A percentile compares a stretch with the other conserved stretches of the same genome.
These are phyloP conservation scores for Melipona bicolor DNA, from an alignment of 2,888 invertebrate species.

Conservation along the genomic window DNA sequence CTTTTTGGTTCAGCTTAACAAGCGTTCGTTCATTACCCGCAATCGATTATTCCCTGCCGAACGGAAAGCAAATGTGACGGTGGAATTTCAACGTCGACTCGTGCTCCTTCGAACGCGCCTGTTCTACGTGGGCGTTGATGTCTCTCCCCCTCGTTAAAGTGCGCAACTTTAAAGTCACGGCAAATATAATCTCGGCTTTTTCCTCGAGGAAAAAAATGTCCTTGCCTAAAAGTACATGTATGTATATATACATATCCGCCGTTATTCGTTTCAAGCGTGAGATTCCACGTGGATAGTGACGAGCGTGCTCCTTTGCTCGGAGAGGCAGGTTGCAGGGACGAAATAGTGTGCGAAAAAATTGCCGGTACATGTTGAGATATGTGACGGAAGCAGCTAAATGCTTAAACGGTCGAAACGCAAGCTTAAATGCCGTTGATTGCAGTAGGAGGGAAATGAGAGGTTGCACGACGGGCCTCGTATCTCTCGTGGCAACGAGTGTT, in stretches of 20 bases:
- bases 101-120: slow-evolving; percentile 4
- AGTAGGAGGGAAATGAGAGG: slow-evolving; percentile 82
- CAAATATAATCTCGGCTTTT: background rate
- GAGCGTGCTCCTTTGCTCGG: background rate
- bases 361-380: slow-evolving; percentile 61
- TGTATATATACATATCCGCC: too few relatives aligned
- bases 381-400: slow-evolving; percentile 79
- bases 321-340: slow-evolving; percentile 12
- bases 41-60: background rate
- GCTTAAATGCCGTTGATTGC: slow-evolving; percentile 79
- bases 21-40: too few relatives aligned
- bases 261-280: too few relatives aligned
- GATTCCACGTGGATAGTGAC: too few relatives aligned
- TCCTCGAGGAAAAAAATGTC: too few relatives aligned
- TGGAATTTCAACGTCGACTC: background rate
- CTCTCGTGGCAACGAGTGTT: slow-evolving; percentile 55
- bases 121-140: slow-evolving; percentile 30
- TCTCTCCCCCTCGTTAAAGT: slow-evolving; percentile 12
- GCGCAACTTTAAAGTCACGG: background rate
- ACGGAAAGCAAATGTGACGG: background rate
- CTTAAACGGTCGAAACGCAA: slow-evolving; percentile 76
- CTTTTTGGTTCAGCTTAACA: background rate
- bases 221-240: too few relatives aligned
- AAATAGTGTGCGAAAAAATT: slow-evolving; percentile 50
- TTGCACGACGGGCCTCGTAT: slow-evolving; percentile 68